Base-by-base conservation (phyloP, 2,113 vertebrate species). In the Chitala chitala region DNA sequence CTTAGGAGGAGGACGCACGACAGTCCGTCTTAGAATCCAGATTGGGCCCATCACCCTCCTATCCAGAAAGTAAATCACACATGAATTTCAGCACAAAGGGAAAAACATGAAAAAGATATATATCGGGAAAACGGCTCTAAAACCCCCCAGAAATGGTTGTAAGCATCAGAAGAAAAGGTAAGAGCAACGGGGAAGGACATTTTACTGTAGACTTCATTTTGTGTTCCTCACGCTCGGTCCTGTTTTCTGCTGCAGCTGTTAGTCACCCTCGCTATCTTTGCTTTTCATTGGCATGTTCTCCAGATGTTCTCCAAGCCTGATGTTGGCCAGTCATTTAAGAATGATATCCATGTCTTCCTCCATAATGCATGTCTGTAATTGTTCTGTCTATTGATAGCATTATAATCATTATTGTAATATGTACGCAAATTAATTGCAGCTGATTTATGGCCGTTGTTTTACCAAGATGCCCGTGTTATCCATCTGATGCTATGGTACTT, bases 101-200 rank as follows among this genome's bases (percentile, higher is more conserved):
- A 85, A 82, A 87, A 88, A 78, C 85, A 90, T 90, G 90, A 91
- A 91, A 90, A 90, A 91, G 83, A 87, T 90, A 86, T 90, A 90
- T 82, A 87, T 90, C 82, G 89, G 89, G 78, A 91, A 90, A 91
- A 90, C 88, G 68, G 84, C 87, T 69, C 84, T 87, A 40, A 91
- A 89, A 89, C 80, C 82, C 71, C 81, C 87, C 77, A 87, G 87
- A 88, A 90, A 90, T 85, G 84, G 86, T 87, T 84, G 85, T 85
- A 91, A 90, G 82, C 86, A 87, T 79, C 88, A 80, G 74, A 91
- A 90, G 80, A 81, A 87, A 84, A 89, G 89, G 89, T 90, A 89
- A 90, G 87, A 83, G 10, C 59, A 79, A 65, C 77, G 46, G 31
- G 69, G 44, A 63, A 5, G 38, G 40, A 40, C 7, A 22, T 71